Evolutionary conservation across 2,113 vertebrate species (phyloP).

Genomic region (Chiloscyllium plagiosum): DNA sequence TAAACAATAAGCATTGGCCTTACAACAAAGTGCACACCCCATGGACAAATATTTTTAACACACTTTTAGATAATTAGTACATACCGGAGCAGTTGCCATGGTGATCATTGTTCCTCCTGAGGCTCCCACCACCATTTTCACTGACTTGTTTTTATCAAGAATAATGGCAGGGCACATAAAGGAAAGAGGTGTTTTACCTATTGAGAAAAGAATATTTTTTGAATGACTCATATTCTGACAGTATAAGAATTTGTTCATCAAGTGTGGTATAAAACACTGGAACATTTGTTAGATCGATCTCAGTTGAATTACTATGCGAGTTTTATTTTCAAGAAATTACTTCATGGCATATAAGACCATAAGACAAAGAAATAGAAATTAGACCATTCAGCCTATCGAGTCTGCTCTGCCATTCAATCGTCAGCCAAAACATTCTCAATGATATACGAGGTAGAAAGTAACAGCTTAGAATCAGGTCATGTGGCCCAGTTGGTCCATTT

Average conservation of each 20-base stretch:
- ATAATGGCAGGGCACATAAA: slow-evolving; percentile 87
- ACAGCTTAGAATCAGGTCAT: too few species aligned
- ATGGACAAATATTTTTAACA: too few species aligned
- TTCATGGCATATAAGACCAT: background rate
- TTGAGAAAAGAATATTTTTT: background rate
- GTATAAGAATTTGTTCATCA: background rate
- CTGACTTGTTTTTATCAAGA: slow-evolving; percentile 64
- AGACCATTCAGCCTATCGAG: too few species aligned
- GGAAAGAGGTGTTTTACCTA: slow-evolving; percentile 86
- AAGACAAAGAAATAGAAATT: too few species aligned
- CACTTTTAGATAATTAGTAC: slow-evolving; percentile 28
- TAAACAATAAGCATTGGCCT: too few species aligned
- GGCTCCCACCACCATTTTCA: slow-evolving; percentile 84
- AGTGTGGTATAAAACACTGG: background rate
- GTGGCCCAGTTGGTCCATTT: too few species aligned
- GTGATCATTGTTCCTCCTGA: slow-evolving; percentile 88
- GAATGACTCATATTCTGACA: background rate
- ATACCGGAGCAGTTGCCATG: slow-evolving; percentile 74
- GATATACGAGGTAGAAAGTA: too few species aligned
- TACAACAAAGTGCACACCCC: too few species aligned
- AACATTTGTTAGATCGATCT: background rate
- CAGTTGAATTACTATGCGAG: background rate
- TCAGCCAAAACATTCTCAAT: too few species aligned
- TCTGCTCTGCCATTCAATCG: too few species aligned
- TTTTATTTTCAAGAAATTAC: background rate